Percentiles rank a stretch among this genome's conserved stretches.
Conservation (phyloP, 23 tunicate genomes). For the Oikopleura dioica region DNA sequence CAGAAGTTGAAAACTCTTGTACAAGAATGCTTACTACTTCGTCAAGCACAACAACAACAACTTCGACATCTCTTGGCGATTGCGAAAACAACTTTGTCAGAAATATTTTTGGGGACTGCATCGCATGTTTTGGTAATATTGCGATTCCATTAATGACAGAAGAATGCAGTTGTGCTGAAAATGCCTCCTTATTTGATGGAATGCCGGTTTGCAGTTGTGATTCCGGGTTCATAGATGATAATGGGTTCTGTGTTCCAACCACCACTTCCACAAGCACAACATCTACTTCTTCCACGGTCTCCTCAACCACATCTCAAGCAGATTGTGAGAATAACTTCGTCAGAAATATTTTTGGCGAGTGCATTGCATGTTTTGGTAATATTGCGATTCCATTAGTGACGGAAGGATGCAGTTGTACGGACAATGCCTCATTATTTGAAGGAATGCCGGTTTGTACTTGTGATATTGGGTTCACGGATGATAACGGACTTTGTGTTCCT, state of each 20-base stretch:
- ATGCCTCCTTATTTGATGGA: neutral
- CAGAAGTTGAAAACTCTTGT: too few relatives aligned
- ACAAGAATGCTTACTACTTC: too few relatives aligned
- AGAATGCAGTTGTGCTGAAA: neutral
- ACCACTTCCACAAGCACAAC: too few relatives aligned
- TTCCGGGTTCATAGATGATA: neutral
- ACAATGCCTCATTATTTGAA: neutral
- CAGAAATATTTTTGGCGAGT: neutral
- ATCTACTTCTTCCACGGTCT: too few relatives aligned
- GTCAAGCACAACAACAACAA: too few relatives aligned
- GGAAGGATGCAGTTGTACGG: neutral
- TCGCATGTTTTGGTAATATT: neutral
- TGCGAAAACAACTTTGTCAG: neutral
- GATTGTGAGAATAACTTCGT: too few relatives aligned
- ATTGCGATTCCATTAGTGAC: neutral
- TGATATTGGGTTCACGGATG: neutral
- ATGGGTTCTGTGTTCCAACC: neutral
- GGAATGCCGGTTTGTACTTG: neutral
- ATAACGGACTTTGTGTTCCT: neutral
- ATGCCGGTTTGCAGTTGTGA: neutral
- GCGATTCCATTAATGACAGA: neutral
- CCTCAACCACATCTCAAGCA: too few relatives aligned
- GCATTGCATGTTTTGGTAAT: neutral
- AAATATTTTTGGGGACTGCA: neutral
- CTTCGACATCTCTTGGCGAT: too few relatives aligned